These are phyloP conservation scores for Hozukius guyotensis DNA, from an alignment of 2,797 vertebrate species.

Conservation along the genomic window DNA sequence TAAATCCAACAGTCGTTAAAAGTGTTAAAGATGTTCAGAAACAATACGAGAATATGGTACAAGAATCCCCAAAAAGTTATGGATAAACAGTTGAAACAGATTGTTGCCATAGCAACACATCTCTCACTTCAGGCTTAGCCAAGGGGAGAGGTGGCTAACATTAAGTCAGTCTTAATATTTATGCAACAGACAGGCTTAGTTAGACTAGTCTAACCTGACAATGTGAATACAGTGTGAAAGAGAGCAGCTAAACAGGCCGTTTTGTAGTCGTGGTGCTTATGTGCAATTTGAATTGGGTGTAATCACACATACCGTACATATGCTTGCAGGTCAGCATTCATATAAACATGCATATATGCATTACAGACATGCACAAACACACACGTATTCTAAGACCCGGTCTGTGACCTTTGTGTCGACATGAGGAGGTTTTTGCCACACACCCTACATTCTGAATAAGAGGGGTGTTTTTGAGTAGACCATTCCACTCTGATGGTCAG, in stretches of 20 bases:
- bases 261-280: background rate
- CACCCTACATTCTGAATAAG: conserved; percentile 49
- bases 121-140: no score
- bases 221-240: background rate
- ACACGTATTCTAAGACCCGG: conserved; percentile 18
- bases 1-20: no score
- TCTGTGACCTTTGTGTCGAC: conserved; percentile 55
- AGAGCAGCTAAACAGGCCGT: background rate
- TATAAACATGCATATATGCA: background rate
- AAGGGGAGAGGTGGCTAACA: no score
- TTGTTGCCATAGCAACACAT: no score
- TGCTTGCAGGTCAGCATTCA: background rate
- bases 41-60: no score
- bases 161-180: no score
- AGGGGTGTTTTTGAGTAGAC: conserved; percentile 66
- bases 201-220: no score
- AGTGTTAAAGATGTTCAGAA: no score
- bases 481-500: conserved; percentile 70
- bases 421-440: conserved; percentile 43
- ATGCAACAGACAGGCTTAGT: no score
- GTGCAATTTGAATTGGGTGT: background rate
- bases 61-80: no score
- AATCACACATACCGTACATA: background rate
- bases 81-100: no score
- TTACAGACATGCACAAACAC: background rate